These are phyloP conservation scores for Rhombomys opimus DNA, from an alignment of 2,113 vertebrate genomes.

Conservation along the genomic window DNA sequence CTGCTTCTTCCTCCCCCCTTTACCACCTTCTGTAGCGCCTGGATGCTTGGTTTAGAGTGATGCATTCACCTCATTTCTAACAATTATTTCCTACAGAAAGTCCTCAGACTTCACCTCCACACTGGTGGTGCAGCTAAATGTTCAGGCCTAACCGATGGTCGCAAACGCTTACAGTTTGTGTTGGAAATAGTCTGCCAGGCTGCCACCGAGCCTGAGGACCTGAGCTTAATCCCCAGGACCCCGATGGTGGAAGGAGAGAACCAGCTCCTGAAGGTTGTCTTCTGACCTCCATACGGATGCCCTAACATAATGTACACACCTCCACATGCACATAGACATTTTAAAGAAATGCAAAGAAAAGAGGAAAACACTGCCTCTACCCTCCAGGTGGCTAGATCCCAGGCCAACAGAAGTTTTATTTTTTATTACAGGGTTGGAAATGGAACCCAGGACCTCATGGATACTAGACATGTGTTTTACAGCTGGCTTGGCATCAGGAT, in stretches of 20 bases:
- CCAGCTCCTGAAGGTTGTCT: neutral
- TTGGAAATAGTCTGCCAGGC: neutral
- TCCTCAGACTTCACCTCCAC: neutral
- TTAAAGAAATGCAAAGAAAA: neutral
- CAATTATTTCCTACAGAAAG: neutral
- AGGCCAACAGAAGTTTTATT: neutral
- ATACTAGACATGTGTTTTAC: neutral
- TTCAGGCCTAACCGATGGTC: neutral
- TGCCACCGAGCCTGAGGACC: neutral
- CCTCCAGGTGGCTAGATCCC: neutral
- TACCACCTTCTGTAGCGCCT: neutral
- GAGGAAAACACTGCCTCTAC: neutral
- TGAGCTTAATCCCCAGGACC: neutral
- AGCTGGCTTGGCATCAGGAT: neutral
- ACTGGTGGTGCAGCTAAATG: neutral
- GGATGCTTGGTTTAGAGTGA: neutral
- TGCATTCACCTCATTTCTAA: neutral
- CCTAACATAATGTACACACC: no score
- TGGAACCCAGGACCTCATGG: neutral
- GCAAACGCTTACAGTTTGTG: neutral
- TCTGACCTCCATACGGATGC: neutral
- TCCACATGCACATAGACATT: neutral
- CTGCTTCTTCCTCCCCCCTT: neutral
- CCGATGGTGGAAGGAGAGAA: neutral
- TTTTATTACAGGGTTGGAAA: neutral